phyloP scores from a whole-genome alignment of 2,113 vertebrate genomes.

The Meriones unguiculatus region DNA sequence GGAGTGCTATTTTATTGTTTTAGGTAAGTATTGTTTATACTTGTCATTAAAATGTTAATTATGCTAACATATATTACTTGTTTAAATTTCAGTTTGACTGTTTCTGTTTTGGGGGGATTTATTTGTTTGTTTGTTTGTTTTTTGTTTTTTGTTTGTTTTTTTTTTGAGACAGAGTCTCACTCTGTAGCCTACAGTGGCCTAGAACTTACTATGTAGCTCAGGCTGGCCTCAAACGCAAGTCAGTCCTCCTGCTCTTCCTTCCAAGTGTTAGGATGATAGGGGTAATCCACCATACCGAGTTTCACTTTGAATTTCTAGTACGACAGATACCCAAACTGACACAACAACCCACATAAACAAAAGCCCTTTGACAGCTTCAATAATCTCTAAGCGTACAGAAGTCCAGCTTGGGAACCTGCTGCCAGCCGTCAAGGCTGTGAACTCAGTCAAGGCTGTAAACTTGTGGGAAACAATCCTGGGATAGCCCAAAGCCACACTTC shows the following conservation, averaged over 20 bases:
- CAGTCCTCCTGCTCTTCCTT: background rate
- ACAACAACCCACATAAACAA: conserved; percentile 51
- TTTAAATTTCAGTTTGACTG: background rate
- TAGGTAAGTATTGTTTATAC: background rate
- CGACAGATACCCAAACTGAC: background rate
- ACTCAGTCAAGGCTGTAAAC: background rate
- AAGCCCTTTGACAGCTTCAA: background rate
- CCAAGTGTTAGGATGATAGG: background rate
- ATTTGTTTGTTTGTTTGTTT: background rate
- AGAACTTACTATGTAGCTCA: background rate
- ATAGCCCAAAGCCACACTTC: background rate
- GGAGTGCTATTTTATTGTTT: background rate
- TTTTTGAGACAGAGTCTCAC: background rate
- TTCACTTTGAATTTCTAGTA: background rate
- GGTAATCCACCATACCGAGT: background rate
- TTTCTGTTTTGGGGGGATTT: background rate
- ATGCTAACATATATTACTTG: background rate
- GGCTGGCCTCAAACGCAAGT: background rate
- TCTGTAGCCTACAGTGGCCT: background rate
- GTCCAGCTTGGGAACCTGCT: background rate
- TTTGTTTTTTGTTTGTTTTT: background rate
- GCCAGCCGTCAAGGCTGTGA: background rate
- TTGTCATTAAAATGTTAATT: conserved; percentile 6
- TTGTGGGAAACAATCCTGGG: background rate
- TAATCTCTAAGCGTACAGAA: background rate